phyloP scores from a whole-genome alignment of 2,888 invertebrate species.

The Oligia strigilis region DNA sequence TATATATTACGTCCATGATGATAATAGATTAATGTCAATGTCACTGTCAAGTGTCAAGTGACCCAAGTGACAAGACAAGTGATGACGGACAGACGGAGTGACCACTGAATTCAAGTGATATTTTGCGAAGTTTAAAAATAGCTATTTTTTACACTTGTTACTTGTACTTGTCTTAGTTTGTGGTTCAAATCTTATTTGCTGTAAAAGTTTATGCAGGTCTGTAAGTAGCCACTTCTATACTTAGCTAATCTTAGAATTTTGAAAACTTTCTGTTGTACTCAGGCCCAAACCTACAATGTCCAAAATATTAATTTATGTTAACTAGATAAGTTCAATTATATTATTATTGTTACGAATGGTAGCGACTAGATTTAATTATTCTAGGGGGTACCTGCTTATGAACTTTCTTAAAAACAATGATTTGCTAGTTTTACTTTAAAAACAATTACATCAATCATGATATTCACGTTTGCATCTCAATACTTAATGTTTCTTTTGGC shows the following conservation, averaged over 20 bases:
- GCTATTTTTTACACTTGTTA: not conserved
- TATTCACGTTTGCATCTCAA: not conserved
- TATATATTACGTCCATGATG: too few species aligned
- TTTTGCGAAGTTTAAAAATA: constrained; percentile 33
- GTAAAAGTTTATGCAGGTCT: constrained; percentile 23
- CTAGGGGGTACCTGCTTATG: not conserved
- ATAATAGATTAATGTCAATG: not conserved
- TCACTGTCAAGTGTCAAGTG: too few species aligned
- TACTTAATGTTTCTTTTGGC: not conserved
- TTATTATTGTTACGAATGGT: not conserved
- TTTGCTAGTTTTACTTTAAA: not conserved
- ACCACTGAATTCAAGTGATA: not conserved
- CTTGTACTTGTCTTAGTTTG: not conserved
- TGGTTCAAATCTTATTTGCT: constrained; percentile 9
- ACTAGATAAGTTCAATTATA: not conserved
- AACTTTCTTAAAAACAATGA: not conserved
- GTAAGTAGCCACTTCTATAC: constrained; percentile 34
- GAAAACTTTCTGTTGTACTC: constrained; percentile 10
- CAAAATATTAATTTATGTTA: not conserved
- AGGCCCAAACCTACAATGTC: not conserved
- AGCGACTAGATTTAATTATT: not conserved
- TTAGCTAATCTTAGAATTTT: not conserved
- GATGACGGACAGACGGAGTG: too few species aligned
- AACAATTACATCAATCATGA: not conserved
- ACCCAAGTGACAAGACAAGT: too few species aligned